Evolutionary conservation across 2,797 vertebrate genomes (phyloP).

Genomic region (Pogonophryne albipinna): DNA sequence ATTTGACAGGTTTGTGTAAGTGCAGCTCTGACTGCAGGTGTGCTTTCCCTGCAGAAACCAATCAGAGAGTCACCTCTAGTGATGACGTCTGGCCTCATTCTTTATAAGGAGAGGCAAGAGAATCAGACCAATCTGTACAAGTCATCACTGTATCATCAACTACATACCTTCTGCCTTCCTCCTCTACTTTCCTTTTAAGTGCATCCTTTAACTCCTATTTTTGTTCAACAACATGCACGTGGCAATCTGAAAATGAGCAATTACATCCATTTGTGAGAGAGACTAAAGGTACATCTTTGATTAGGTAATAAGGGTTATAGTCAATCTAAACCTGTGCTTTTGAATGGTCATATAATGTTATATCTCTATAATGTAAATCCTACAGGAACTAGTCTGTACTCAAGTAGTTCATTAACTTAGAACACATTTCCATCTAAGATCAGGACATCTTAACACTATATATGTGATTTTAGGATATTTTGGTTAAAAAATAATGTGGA

Average conservation of each 20-base stretch:
- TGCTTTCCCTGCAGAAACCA: conserved; percentile 54
- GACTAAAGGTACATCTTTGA: conserved; percentile 11
- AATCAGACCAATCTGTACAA: conserved; percentile 16
- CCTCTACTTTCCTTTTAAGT: conserved; percentile 34
- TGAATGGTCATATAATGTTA: not conserved
- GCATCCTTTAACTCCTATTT: conserved; percentile 16
- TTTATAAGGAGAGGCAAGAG: conserved; percentile 23
- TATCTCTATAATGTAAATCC: not conserved
- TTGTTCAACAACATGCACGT: conserved; percentile 6
- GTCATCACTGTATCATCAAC: conserved; percentile 30
- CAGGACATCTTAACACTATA: no score
- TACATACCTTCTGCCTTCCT: not conserved
- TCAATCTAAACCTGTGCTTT: not conserved
- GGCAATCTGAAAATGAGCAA: conserved; percentile 5
- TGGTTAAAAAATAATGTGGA: not conserved
- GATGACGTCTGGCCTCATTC: conserved; percentile 57
- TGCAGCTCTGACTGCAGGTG: conserved; percentile 55
- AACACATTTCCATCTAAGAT: not conserved
- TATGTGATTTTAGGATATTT: no score
- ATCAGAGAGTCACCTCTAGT: conserved; percentile 51
- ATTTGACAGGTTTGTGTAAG: conserved; percentile 57
- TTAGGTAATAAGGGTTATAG: not conserved
- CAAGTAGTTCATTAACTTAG: conserved; percentile 7
- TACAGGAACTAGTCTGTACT: not conserved
- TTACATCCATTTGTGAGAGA: conserved; percentile 18